A percentile compares a stretch with the other conserved stretches of the same genome.
These are phyloP conservation scores for Actenoides lindsayi DNA, from an alignment of 2,113 vertebrate genomes.

Conservation along the genomic window DNA sequence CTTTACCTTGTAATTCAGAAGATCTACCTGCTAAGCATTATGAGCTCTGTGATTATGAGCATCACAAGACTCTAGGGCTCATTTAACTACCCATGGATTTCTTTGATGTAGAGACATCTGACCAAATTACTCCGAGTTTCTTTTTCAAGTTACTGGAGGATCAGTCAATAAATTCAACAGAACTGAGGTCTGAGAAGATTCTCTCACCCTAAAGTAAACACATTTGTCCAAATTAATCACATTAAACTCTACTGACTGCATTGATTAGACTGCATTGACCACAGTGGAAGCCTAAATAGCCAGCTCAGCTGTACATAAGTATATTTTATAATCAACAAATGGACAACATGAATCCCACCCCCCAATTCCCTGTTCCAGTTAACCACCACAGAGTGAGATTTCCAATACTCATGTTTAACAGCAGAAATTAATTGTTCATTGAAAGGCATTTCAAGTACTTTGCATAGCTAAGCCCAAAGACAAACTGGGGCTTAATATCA, in stretches of 20 bases:
- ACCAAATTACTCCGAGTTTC: conserved; percentile 14
- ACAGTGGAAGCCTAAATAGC: neutral
- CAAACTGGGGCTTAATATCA: neutral
- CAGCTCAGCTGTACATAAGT: neutral
- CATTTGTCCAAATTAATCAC: conserved; percentile 51
- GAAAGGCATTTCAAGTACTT: neutral
- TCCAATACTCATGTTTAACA: neutral
- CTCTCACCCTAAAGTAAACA: conserved; percentile 24
- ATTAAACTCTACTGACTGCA: neutral
- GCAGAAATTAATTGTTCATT: neutral
- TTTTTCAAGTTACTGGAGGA: neutral
- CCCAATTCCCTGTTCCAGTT: neutral
- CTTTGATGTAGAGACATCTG: neutral
- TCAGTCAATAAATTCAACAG: conserved; percentile 19
- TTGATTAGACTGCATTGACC: conserved; percentile 15
- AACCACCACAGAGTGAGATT: neutral
- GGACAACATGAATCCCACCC: neutral
- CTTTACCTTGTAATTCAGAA: neutral
- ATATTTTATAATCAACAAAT: neutral
- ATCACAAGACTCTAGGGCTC: neutral
- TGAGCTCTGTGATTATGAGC: neutral
- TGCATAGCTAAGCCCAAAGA: neutral
- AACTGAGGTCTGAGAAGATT: neutral
- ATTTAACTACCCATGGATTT: conserved; percentile 20
- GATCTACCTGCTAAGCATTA: neutral